Percentiles rank a stretch among this genome's conserved stretches.
Conservation (phyloP, 1,140 invertebrate species). For the Apolygus lucorum region DNA sequence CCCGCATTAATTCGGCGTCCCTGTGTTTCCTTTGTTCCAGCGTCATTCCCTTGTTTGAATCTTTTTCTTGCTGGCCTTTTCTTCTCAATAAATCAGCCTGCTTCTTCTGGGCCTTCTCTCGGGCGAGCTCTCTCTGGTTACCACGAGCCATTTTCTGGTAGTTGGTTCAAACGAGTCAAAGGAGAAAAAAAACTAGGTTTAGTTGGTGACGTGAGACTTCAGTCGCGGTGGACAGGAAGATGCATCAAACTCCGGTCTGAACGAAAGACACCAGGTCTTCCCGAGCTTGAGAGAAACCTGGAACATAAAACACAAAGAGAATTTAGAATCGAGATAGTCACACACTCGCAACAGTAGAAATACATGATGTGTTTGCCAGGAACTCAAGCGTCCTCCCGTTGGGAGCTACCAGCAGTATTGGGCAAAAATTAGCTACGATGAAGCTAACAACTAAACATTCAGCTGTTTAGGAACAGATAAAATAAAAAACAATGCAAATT, state of each 20-base stretch:
- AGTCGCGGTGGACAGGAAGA: not conserved
- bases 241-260: not conserved
- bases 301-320: too few species aligned
- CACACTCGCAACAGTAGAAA: too few species aligned
- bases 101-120: conserved; percentile 73
- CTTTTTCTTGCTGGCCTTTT: conserved; percentile 50
- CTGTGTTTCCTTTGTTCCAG: conserved; percentile 69
- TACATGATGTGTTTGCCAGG: too few species aligned
- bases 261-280: conserved; percentile 6
- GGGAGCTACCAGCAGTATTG: too few species aligned
- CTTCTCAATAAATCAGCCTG: conserved; percentile 56
- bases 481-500: too few species aligned
- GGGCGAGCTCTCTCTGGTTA: conserved; percentile 77
- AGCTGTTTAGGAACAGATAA: too few species aligned
- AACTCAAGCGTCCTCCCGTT: too few species aligned
- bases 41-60: conserved; percentile 57
- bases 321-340: too few species aligned
- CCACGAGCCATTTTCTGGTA: conserved; percentile 47
- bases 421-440: too few species aligned
- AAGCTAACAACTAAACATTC: too few species aligned
- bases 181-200: too few species aligned
- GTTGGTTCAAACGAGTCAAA: too few species aligned
- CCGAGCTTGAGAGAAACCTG: conserved; percentile 1
- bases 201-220: not conserved
- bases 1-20: conserved; percentile 71